A percentile compares a stretch with the other conserved stretches of the same genome.
These are phyloP conservation scores for Sceloporus tristichus DNA, from an alignment of 2,113 vertebrate species.

Conservation along the genomic window DNA sequence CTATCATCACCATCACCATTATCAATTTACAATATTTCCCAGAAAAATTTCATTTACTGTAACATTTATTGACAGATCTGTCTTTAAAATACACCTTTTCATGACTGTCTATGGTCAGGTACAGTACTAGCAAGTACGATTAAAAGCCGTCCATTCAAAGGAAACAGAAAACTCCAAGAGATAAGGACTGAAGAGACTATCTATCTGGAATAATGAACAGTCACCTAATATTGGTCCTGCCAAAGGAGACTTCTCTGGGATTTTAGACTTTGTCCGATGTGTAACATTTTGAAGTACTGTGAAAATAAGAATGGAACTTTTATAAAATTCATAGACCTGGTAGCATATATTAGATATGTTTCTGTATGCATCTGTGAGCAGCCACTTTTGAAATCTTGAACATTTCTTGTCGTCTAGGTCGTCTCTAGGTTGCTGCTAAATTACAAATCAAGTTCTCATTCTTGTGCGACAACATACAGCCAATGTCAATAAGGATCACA, in stretches of 20 bases:
- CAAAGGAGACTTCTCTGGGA: constrained; percentile 70
- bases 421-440: no score
- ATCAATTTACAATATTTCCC: not conserved
- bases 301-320: constrained; percentile 44
- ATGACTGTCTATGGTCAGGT: not conserved
- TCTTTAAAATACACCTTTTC: not conserved
- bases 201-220: constrained; percentile 42
- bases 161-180: constrained; percentile 10
- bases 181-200: not conserved
- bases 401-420: no score
- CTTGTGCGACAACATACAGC: no score
- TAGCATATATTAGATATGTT: not conserved
- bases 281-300: constrained; percentile 83
- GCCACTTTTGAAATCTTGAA: not conserved
- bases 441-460: no score
- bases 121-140: not conserved
- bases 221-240: constrained; percentile 82
- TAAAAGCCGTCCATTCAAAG: not conserved
- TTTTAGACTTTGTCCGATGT: constrained; percentile 71
- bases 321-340: not conserved
- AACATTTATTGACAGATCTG: not conserved
- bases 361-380: not conserved
- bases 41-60: not conserved
- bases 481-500: no score
- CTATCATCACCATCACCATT: not conserved